These are phyloP conservation scores for Stenurella melanura DNA, from an alignment of 2,888 invertebrate species.

Conservation along the genomic window DNA sequence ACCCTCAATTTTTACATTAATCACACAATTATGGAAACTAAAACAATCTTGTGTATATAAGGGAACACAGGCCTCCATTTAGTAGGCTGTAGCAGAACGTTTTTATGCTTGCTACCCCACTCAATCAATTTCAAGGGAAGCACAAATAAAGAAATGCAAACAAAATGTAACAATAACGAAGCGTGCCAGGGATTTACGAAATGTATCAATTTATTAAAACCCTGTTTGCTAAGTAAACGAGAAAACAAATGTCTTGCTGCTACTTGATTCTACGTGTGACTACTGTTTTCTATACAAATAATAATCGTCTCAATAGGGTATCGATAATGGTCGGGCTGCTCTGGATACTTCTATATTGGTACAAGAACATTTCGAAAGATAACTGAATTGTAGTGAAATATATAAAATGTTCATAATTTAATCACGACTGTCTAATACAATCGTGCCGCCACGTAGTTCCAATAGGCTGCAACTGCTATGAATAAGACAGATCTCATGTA, in stretches of 20 bases:
- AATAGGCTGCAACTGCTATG: no score
- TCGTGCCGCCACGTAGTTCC: no score
- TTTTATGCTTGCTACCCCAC: not conserved
- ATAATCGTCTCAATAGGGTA: not conserved
- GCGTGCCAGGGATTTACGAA: conserved; percentile 14
- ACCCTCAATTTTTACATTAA: not conserved
- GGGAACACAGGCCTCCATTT: not conserved
- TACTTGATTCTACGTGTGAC: not conserved
- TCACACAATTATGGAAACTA: conserved; percentile 1
- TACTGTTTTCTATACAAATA: not conserved
- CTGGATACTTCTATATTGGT: no score
- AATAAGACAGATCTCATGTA: no score
- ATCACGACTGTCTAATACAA: no score
- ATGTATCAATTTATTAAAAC: conserved; percentile 29
- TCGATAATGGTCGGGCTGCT: not conserved
- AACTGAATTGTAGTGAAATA: no score
- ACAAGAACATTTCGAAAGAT: no score
- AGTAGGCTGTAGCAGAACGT: not conserved
- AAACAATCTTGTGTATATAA: not conserved
- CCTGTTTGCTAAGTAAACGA: conserved; percentile 15
- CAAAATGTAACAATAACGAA: conserved; percentile 18
- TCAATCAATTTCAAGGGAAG: conserved; percentile 7
- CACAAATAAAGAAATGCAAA: conserved; percentile 8
- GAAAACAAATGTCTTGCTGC: conserved; percentile 9
- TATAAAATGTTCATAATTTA: no score